Evolutionary conservation across 2,113 vertebrate species (phyloP), one percentile per base, ranked within the genome.

Genomic region (Atlantisia rogersi): DNA sequence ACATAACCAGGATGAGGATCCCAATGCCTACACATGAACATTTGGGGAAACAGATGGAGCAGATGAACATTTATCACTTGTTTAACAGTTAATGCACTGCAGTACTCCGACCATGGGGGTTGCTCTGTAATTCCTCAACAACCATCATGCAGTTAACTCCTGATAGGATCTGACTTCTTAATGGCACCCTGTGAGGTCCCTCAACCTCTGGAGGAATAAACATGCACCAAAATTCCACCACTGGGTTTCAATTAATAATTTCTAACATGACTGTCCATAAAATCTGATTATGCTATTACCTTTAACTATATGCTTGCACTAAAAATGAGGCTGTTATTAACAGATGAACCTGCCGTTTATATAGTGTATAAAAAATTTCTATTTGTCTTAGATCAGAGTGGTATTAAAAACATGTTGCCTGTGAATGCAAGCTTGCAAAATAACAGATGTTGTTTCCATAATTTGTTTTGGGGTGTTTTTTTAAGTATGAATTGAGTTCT

Each of bases 21-120:
- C 19, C 28, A 59, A 5, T 44, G n/a, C 53, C 70, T 92, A 40
- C 37, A 88, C 37, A 24, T 9, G 75, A 93, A 83, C 93, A 95
- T 97, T 91, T 96, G 94, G 92, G 35, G 24, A 91, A 95, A 62
- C 95, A 95, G 95, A 95, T 95, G 96, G 92, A 97, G 56, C 90
- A 95, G 84, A 88, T 88, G 86, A 92, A 87, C 83, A 58, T 91
- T 94, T 94, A 91, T 88, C 91, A 84, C 89, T 95, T 95, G 60
- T 91, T 95, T 91, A 96, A 82, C 84, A 95, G 84, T 74, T 96
- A 96, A 95, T 84, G 46, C 86, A 55, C 90, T 86, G 55, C 59
- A 42, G 46, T 86, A 59, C 63, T 93, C 82, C 64, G 39, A 0
- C 94, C 85, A 83, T 19, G 88, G 50, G 25, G 26, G 44, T 77